Evolutionary conservation across 2,113 vertebrate species (phyloP).

Genomic region (Nesogale talazaci): DNA sequence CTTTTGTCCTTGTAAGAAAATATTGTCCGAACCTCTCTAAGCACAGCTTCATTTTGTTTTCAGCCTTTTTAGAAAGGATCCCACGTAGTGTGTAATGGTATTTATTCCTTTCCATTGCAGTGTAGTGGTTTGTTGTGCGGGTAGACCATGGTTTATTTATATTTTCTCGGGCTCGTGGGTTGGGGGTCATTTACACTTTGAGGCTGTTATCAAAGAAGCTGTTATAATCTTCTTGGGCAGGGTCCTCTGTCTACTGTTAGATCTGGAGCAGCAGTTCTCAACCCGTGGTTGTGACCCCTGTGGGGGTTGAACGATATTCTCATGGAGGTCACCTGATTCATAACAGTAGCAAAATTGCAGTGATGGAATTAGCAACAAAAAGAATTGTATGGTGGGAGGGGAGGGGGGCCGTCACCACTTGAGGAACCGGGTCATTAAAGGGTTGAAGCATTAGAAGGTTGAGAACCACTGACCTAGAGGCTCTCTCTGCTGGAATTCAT

Average conservation of each 20-base stretch:
- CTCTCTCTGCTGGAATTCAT: background rate
- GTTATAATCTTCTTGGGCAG: background rate
- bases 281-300: too few species aligned
- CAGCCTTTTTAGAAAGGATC: background rate
- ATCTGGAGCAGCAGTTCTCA: background rate
- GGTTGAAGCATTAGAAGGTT: too few species aligned
- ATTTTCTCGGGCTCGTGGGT: background rate
- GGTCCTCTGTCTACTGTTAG: background rate
- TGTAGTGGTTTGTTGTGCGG: background rate
- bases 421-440: too few species aligned
- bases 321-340: too few species aligned
- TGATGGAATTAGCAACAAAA: too few species aligned
- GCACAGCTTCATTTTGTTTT: background rate
- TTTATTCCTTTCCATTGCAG: background rate
- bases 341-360: too few species aligned
- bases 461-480: background rate
- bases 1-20: background rate
- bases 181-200: background rate
- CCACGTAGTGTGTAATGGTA: background rate
- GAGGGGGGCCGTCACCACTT: too few species aligned
- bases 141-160: background rate
- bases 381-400: too few species aligned
- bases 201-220: background rate
- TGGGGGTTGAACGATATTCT: too few species aligned
- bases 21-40: conserved; percentile 24